Percentiles rank a stretch among this genome's conserved stretches.
These are phyloP conservation scores for Dunckerocampus dactyliophorus DNA, from an alignment of 2,113 vertebrate genomes.

Conservation along the genomic window DNA sequence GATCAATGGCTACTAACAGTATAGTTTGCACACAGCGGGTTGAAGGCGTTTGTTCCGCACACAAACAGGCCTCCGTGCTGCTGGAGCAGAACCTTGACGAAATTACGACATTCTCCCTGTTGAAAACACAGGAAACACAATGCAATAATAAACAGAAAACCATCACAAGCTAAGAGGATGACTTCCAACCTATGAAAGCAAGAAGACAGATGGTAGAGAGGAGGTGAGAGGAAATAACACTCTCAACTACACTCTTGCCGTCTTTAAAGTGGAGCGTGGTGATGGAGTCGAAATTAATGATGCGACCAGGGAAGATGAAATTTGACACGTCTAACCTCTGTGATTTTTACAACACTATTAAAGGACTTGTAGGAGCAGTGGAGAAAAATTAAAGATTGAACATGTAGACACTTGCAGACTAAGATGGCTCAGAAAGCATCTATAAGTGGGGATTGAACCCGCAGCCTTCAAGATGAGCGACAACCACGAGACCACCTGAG, in stretches of 20 bases:
- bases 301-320: constrained; percentile 12
- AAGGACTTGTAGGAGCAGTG: constrained; percentile 4
- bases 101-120: constrained; percentile 94
- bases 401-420: neutral
- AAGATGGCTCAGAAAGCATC: neutral
- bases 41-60: constrained; percentile 96
- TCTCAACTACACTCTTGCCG: constrained; percentile 19
- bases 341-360: constrained; percentile 12
- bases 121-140: constrained; percentile 13
- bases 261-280: constrained; percentile 32
- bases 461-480: neutral
- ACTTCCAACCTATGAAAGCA: too few species aligned
- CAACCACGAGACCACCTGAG: neutral
- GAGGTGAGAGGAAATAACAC: constrained; percentile 31
- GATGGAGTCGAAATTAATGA: constrained; percentile 41
- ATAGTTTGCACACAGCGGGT: constrained; percentile 93
- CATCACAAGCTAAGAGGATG: constrained; percentile 6
- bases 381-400: neutral
- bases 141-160: neutral
- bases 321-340: constrained; percentile 5
- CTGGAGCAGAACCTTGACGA: constrained; percentile 90
- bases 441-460: neutral
- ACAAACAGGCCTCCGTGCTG: constrained; percentile 85
- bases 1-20: constrained; percentile 79
- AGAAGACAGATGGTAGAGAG: too few species aligned